phyloP scores from a whole-genome alignment of 2,113 vertebrate genomes.

The Varanus salvator region DNA sequence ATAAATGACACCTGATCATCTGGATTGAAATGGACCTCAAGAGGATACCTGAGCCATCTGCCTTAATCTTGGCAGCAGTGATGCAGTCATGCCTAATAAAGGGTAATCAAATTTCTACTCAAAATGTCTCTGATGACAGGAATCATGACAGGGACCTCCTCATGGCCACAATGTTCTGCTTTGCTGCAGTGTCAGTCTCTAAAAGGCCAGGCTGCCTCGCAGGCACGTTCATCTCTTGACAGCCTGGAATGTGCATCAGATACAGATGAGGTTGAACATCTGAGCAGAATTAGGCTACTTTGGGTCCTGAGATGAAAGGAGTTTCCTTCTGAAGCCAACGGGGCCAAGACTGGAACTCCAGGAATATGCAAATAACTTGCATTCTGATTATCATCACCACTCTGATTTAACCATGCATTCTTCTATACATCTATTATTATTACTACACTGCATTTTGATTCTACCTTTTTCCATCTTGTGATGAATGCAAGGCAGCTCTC shows the following conservation, averaged over 20 bases:
- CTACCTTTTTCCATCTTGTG: too few relatives aligned
- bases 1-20: constrained; percentile 27
- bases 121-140: background rate
- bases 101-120: background rate
- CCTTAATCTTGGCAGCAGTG: constrained; percentile 1
- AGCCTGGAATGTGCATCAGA: background rate
- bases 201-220: background rate
- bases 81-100: constrained; percentile 13
- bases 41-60: constrained; percentile 25
- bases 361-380: too few relatives aligned
- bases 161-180: background rate
- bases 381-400: too few relatives aligned
- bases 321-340: too few relatives aligned
- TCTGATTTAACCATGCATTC: too few relatives aligned
- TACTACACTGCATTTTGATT: too few relatives aligned
- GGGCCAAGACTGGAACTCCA: too few relatives aligned
- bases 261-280: too few relatives aligned
- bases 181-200: background rate
- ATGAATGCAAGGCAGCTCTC: too few relatives aligned
- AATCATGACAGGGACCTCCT: background rate
- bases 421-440: too few relatives aligned
- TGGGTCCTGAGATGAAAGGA: too few relatives aligned
- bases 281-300: too few relatives aligned
- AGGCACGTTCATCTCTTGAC: background rate
- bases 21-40: background rate